Evolutionary conservation across 2,113 vertebrate genomes (phyloP), one percentile per base, ranked within the genome.

Genomic region (Bostrychus sinensis): DNA sequence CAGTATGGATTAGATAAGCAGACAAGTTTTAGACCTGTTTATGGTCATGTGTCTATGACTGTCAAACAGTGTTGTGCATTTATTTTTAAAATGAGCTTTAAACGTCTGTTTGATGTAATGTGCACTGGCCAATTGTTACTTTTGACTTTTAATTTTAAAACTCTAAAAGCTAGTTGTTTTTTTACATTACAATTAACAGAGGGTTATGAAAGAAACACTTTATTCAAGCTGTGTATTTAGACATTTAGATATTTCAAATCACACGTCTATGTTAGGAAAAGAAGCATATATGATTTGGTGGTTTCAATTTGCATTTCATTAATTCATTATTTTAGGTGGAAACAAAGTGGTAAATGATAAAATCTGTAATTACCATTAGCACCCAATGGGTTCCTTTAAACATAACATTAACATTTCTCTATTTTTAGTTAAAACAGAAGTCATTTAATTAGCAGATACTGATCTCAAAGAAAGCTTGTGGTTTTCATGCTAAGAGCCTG

Each of bases 391-490:
- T n/a, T 51, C 25, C 16, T 51, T 51, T 51, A n/a, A 48, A 25
- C 45, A 48, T 25, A 48, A 48, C 45, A 48, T 48, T 48, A 48
- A 25, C 48, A 10, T 51, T 51, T 28, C 48, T 16, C 25, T 8
- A 3, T 17, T 28, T 51, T 30, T 51, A n/a, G 13, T 51, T 28
- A 2, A 8, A 39, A 37, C 20, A 4, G 41, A 41, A 54, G 45
- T 51, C 19, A 30, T 59, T 55, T 30, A 25, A 70, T 55, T 16
- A 51, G 25, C 48, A 51, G 48, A 51, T 55, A 54, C 22, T 58
- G 45, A 50, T 56, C 17, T 3, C 2, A 14, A 30, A 26, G 23
- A 50, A 37, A 25, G 48, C 14, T 14, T 17, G 25, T 7, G 42
- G 42, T 45, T 45, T 45, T 42, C 2, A 42, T 42, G n/a, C 17